Evolutionary conservation across 1,140 invertebrate species (phyloP).

Genomic region (Fopius arisanus): DNA sequence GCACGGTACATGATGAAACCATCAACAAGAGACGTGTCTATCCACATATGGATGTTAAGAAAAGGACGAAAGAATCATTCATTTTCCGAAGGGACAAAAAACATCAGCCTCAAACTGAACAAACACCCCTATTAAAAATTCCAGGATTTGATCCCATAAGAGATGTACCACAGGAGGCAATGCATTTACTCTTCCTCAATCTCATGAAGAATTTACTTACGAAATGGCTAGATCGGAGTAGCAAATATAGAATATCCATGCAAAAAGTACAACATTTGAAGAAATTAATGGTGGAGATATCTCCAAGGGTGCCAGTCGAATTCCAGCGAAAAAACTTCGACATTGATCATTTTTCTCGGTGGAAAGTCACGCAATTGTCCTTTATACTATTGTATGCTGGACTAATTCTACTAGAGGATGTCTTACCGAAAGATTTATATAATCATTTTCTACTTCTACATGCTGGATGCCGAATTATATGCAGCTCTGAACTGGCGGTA

Average conservation of each 20-base stretch:
- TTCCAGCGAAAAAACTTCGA: slow-evolving; percentile 19
- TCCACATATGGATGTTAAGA: neutral
- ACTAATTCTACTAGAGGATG: slow-evolving; percentile 16
- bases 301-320: neutral
- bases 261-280: neutral
- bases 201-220: neutral
- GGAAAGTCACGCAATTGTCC: too few species aligned
- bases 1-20: neutral
- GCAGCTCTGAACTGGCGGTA: neutral
- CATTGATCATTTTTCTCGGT: neutral
- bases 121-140: neutral
- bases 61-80: neutral
- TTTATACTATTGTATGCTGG: too few species aligned
- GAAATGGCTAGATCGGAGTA: neutral
- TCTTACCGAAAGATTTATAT: slow-evolving; percentile 20
- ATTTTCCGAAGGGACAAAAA: neutral
- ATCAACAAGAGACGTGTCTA: neutral
- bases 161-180: neutral
- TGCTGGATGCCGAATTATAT: slow-evolving; percentile 29
- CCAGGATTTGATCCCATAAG: neutral
- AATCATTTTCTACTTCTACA: slow-evolving; percentile 28
- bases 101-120: neutral
- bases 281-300: neutral
- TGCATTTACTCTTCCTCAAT: neutral
- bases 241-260: neutral